A percentile compares a stretch with the other conserved stretches of the same genome.
phyloP scores from a whole-genome alignment of 2,888 invertebrate species.

The Ectropis crepuscularia region DNA sequence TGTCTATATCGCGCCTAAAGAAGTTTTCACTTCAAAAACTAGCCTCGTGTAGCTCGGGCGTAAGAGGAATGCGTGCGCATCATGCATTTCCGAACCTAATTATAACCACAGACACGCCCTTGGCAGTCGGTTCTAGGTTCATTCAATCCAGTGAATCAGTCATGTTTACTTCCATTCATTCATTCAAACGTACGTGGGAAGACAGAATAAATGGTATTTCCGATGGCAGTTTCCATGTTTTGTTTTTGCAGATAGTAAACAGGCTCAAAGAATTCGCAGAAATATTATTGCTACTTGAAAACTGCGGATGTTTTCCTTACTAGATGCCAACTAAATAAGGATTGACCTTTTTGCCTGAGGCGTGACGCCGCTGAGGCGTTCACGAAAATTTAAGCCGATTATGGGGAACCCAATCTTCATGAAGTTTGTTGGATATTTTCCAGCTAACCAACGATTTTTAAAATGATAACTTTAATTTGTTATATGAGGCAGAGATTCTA shows the following conservation, averaged over 20 bases:
- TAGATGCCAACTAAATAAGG: background rate
- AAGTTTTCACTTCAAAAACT: no score
- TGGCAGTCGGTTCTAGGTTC: slow-evolving; percentile 29
- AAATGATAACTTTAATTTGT: no score
- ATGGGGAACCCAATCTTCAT: no score
- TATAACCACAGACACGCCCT: slow-evolving; percentile 24
- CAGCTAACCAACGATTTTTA: no score
- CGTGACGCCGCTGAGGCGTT: background rate
- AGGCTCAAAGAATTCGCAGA: slow-evolving; percentile 5
- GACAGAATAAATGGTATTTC: slow-evolving; percentile 26
- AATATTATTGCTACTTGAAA: background rate
- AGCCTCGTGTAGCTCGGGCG: no score
- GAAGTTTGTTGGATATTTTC: no score
- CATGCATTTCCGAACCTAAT: slow-evolving; percentile 24
- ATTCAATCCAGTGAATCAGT: slow-evolving; percentile 40
- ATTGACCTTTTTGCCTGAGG: background rate
- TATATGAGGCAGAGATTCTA: no score
- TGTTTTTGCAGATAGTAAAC: slow-evolving; percentile 11
- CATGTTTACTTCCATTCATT: slow-evolving; percentile 42
- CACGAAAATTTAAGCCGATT: no score
- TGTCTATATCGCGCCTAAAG: no score
- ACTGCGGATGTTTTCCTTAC: slow-evolving; percentile 6
- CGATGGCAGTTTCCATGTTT: slow-evolving; percentile 27
- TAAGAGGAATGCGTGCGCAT: slow-evolving; percentile 25
- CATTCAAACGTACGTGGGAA: slow-evolving; percentile 32